Evolutionary conservation across 2,113 vertebrate genomes (phyloP).

Genomic region (Pseudorasbora parva): DNA sequence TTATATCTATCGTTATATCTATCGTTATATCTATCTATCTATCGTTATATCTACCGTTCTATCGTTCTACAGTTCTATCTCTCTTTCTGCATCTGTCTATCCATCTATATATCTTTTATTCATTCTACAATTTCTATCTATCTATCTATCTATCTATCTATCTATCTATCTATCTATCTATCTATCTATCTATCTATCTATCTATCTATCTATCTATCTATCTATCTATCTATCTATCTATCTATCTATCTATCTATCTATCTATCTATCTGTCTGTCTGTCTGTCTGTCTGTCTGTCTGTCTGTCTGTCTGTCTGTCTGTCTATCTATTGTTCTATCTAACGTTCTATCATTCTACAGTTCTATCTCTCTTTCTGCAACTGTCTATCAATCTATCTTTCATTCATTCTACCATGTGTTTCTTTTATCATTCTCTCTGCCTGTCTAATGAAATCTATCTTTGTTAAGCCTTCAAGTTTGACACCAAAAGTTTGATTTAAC

Average conservation of each 20-base stretch:
- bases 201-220: neutral
- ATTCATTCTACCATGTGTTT: neutral
- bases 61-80: neutral
- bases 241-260: neutral
- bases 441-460: neutral
- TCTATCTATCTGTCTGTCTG: neutral
- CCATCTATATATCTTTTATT: rapidly evolving
- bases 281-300: neutral
- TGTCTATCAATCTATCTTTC: neutral
- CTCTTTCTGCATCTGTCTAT: neutral
- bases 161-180: neutral
- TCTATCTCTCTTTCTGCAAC: neutral
- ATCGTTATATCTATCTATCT: neutral
- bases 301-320: neutral
- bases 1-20: neutral
- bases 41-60: neutral
- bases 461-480: neutral
- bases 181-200: neutral
- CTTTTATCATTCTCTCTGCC: neutral
- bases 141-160: neutral
- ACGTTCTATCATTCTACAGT: too few relatives aligned
- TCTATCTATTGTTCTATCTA: neutral
- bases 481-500: neutral
- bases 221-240: neutral
- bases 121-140: too few relatives aligned